phyloP scores from a whole-genome alignment of 1,140 invertebrate species.

The Achatina immaculata region DNA sequence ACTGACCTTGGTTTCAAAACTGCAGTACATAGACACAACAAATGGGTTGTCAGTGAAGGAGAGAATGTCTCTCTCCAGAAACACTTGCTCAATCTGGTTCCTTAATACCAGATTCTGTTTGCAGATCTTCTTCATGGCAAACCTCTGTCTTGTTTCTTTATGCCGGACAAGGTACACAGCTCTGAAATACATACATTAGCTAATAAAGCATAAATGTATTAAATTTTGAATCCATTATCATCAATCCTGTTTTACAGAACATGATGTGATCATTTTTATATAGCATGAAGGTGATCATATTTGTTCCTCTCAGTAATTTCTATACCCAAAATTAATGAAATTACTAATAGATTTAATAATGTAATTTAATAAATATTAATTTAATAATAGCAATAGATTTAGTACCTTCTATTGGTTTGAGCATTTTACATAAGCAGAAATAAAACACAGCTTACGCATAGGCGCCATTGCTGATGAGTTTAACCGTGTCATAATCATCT shows the following conservation, averaged over 20 bases:
- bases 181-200: constrained; percentile 78
- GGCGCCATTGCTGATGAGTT: constrained; percentile 95
- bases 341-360: no score
- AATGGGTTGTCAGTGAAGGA: constrained; percentile 99
- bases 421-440: no score
- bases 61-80: constrained; percentile 98
- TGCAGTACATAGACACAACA: constrained; percentile 98
- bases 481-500: constrained; percentile 96
- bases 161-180: constrained; percentile 98
- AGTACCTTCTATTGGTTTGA: no score
- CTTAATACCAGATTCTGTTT: constrained; percentile 97
- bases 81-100: constrained; percentile 99
- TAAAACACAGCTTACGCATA: constrained; percentile 76
- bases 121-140: constrained; percentile 99
- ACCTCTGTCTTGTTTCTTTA: constrained; percentile 90
- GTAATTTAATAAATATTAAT: no score
- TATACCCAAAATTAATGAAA: no score
- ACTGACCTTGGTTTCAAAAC: constrained; percentile 97
- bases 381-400: no score
- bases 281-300: no score
- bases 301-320: no score
- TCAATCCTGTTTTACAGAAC: no score
- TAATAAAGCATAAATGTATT: no score
- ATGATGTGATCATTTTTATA: no score
- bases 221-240: no score